Evolutionary conservation across 2,113 vertebrate species (phyloP), one percentile per base, ranked within the genome.

Genomic region (Xiphophorus maculatus): DNA sequence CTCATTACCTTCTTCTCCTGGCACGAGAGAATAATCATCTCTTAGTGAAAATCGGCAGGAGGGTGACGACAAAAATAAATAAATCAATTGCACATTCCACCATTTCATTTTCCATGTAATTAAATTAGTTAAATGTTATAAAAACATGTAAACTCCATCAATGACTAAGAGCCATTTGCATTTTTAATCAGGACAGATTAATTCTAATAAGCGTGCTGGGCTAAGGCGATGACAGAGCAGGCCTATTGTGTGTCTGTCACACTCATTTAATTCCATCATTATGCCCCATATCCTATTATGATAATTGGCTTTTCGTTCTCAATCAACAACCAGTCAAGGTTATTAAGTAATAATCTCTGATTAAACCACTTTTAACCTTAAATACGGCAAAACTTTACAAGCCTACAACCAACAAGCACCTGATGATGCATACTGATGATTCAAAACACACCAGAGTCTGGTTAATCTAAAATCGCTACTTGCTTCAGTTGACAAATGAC

Each of bases 181-280:
- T 94, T 92, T 93, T 94, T 94, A 94, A 94, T 94, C 87, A 93
- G 85, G 83, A 81, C 83, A 89, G 90, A 93, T 92, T 93, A 93
- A 93, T 93, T 91, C 84, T 90, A 91, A 92, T 93, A 90, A 92
- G 87, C 85, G 63, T 91, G 89, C 89, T 77, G 87, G 83, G 91
- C 84, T 91, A 90, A 89, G 86, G 87, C 92, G 89, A 90, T 90
- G 88, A 90, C 87, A 87, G 91, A 89, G 74, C 74, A 72, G 80
- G 84, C 88, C 89, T 84, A 87, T 92, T 92, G 92, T 92, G 92
- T 84, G 89, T 88, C 85, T 92, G 92, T 93, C 92, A 93, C 89
- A 91, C 91, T 89, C 88, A 80, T 89, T 93, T 93, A 93, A 90
- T 91, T 92, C 87, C 85, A 84, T 90, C 85, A 91, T 92, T 93